Base-by-base conservation (phyloP, 2,888 invertebrate genomes). In the Hirtodrosophila histrioides region DNA sequence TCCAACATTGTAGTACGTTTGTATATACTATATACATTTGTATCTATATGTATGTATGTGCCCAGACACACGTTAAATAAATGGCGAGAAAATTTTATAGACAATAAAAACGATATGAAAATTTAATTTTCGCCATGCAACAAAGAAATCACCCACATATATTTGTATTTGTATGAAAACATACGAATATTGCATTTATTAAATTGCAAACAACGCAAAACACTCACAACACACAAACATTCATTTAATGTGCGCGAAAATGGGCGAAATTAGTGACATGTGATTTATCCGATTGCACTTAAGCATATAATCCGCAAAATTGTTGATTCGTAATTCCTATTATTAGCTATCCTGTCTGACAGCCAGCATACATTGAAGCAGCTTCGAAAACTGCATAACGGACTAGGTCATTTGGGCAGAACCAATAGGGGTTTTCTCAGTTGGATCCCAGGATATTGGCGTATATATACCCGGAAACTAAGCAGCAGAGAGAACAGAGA, bases 51-150 rank as follows among this genome's bases (percentile, higher is more conserved):
- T 39, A 55, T 48, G 43, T 31, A 8, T 60, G 57, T 43, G 46
- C 39, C 35, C 57, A 53, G 68, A 64, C 40, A 58, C 46, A 69
- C 49, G 74, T 69, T 58, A 46, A 75, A 82, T 83, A 69, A 82
- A 86, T 74, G 82, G 86, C 86, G 80, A 64, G 84, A 65, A 68
- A 56, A 78, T 87, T 85, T 72, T 79, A 83, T 88, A 84, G 81
- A 67, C 86, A 65, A 84, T 86, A 65, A 83, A 76, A 82, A 63
- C 56, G 46, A 67, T 65, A 75, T 85, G 61, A 67, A 69, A 75
- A 75, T 69, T 61, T 49, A 67, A 83, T 79, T 63, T 64, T 53
- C 57, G 64, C 31, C 72, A 51, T 48, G 57, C 69, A 86, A 80
- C 84, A 87, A 85, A 86, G 82, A 84, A 61, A 65, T 44, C 48